Base-by-base conservation (phyloP, 1,140 invertebrate genomes). In the Cherax quadricarinatus region DNA sequence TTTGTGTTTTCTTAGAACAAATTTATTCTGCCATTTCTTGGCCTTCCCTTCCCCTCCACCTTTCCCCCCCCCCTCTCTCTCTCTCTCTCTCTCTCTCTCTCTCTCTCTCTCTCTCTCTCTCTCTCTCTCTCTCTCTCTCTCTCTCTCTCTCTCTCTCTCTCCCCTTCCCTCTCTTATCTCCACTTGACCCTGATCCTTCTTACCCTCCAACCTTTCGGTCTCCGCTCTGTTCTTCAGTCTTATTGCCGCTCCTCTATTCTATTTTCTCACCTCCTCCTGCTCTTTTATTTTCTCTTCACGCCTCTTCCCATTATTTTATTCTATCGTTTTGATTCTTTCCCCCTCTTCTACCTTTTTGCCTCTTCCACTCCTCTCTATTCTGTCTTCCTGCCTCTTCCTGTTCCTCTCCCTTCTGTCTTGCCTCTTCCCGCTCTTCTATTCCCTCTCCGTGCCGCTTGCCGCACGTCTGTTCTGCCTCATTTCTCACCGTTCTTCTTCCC, bases 71-170 rank as follows among this genome's bases (percentile, higher is more conserved):
- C 57, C 16, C 66, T 4, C 21, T 21, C 3, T 70, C 66, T n/a
- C 21, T 70, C 66, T 70, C 57, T 86, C 60, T 73, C 57, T 86
- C 84, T 86, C 84, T 86, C 84, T 70, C 84, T 86, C 84, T 86
- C 84, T 86, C 84, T 86, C 84, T 86, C 84, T 86, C 84, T 86
- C 84, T 86, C 84, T 86, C 84, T 86, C 84, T 86, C 84, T 86
- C 84, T 86, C 84, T 86, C 84, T 86, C 84, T 86, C 84, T 86
- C 84, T 86, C 84, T 75, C 84, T 75, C 84, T 75, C 84, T 86
- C 66, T 21, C 62, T 16, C 62, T 16, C 16, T 16, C 62, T 21
- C 62, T 66, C 12, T 16, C 62, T 16, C 14, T 16, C 62, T 16
- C 62, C 3, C 3, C 10, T 16, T 6, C 4, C 4, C 62, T 16